Evolutionary conservation across 2,888 invertebrate genomes (phyloP), one percentile per base, ranked within the genome.

Genomic region (Tachystola acroxantha): DNA sequence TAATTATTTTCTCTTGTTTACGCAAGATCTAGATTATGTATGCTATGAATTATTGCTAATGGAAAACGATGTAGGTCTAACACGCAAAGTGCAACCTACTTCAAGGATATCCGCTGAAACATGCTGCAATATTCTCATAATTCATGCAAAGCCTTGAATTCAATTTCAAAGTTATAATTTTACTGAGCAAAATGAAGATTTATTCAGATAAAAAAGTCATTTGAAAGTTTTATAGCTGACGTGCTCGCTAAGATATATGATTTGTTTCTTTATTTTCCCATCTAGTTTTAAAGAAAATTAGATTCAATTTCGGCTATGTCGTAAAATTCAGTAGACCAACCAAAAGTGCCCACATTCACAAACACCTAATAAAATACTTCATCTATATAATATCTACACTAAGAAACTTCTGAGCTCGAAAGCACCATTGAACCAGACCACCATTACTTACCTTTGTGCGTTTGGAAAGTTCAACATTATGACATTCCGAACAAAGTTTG

Each of bases 1-100:
- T 75, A 75, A 76, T 78, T 77, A 75, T 75, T 73, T 76, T 72
- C 66, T 70, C 60, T 64, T 75, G 74, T 75, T 80, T 75, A 67
- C 64, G 63, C 52, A 63, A 69, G 68, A 75, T 76, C 73, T 64
- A 70, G 67, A 75, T 72, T 65, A 56, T 53, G 53, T 34, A 24
- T 11, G 34, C 26, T 50, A 47, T 56, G 57, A 66, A 63, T 64
- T 64, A 68, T 60, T 66, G 70, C 54, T 66, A 67, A 70, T 67
- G 57, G 64, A 54, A 71, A 46, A 43, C 43, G 39, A 37, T 42
- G 33, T 35, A 34, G 38, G 36, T 30, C 41, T 40, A 45, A 49
- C 47, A 45, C 39, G 35, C 26, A 35, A 35, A n/a, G 24, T 24
- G 24, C 4, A 12, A 27, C 24, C 22, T 10, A 29, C 29, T 30